A percentile compares a stretch with the other conserved stretches of the same genome.
Evolutionary conservation across 2,888 invertebrate genomes (phyloP).

Genomic region (Rhorus exstirpatorius): DNA sequence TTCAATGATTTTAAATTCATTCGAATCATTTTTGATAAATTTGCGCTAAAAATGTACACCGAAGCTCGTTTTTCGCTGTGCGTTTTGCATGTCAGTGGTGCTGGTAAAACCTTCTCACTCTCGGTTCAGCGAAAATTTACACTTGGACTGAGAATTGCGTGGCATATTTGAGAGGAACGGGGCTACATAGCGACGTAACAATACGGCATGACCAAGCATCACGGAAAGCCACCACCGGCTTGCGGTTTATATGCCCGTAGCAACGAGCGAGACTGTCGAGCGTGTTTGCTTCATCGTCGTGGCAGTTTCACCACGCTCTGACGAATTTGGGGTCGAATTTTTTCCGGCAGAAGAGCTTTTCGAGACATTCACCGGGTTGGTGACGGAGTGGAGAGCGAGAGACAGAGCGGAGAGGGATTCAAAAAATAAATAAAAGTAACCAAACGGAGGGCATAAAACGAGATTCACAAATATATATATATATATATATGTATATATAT

Average conservation of each 20-base stretch:
- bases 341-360: constrained; percentile 45
- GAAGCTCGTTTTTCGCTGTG: neutral
- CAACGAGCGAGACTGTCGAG: constrained; percentile 23
- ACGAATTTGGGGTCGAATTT: constrained; percentile 54
- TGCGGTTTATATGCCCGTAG: constrained; percentile 48
- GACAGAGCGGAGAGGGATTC: neutral
- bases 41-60: neutral
- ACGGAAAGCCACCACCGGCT: constrained; percentile 23
- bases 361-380: constrained; percentile 10
- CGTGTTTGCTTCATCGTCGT: neutral
- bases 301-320: constrained; percentile 53
- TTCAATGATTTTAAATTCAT: no score
- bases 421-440: neutral
- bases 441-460: neutral
- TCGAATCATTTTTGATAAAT: no score
- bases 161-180: neutral
- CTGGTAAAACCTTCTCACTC: neutral
- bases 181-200: constrained; percentile 12
- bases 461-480: neutral
- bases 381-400: no score
- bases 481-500: no score
- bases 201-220: constrained; percentile 1
- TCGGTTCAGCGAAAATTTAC: constrained; percentile 61
- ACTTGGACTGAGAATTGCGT: constrained; percentile 53
- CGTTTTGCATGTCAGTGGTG: neutral